Evolutionary conservation across 2,797 vertebrate species (phyloP), one percentile per base, ranked within the genome.

Genomic region (Gadopsis marmoratus): DNA sequence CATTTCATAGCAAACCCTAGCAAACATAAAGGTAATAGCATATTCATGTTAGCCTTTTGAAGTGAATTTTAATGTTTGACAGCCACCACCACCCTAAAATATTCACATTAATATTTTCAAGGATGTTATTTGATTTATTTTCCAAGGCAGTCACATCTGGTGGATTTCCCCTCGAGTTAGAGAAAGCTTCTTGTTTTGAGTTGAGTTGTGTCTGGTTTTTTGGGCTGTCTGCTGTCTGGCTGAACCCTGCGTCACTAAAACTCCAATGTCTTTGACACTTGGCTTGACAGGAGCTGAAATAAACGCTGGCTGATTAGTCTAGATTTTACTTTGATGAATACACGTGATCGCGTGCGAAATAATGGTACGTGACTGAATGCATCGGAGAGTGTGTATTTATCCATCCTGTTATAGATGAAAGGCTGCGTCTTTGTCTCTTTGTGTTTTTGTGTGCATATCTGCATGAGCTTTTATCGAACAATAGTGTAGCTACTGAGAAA

Each of bases 131-230:
- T 71, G 61, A 55, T 51, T 47, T 82, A 41, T 60, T 80, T 78
- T 78, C 48, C 31, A 39, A 23, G 43, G 71, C 60, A 78, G 81
- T 80, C 78, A 65, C 86, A 71, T 88, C 71, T 82, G 55, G 35
- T 83, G 75, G 84, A 86, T 89, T 92, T 84, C 65, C 50, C 64
- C 69, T 70, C 9, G 39, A 86, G 71, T 64, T 81, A 23, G 29
- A 89, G 72, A 93, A 95, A 93, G 86, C 91, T 82, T 69, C 89
- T 92, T 91, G 92, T 81, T 88, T 82, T 92, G 90, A 94, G 86
- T 91, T 83, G 83, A 89, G 73, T 64, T 83, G 86, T 89, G 85
- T 94, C 48, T 67, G 17, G 17, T 67, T 80, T 82, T 75, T 86
- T 19, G 78, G 35, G 33, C 71, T 71, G 77, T 73, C 67, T 81